Percentiles rank a stretch among this genome's conserved stretches.
Evolutionary conservation across 2,113 vertebrate genomes (phyloP).

Genomic region (Ictidomys tridecemlineatus): DNA sequence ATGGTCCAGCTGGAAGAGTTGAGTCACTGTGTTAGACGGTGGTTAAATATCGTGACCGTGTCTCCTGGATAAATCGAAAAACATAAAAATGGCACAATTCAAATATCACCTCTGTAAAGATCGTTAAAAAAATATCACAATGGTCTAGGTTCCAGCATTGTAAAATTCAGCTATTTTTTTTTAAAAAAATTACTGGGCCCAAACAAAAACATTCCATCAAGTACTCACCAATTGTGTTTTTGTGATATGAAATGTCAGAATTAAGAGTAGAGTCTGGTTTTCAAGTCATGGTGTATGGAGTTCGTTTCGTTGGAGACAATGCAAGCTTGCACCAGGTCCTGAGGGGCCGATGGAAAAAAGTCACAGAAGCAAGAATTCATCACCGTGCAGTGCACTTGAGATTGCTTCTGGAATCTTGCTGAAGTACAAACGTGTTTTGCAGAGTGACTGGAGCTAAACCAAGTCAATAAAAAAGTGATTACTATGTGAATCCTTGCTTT

Average conservation of each 20-base stretch:
- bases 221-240: not conserved
- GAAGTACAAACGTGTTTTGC: not conserved
- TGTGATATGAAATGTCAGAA: conserved; percentile 14
- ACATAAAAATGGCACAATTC: not conserved
- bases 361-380: not conserved
- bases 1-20: not conserved
- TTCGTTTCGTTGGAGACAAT: not conserved
- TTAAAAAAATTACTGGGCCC: not conserved
- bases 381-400: not conserved
- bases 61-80: not conserved
- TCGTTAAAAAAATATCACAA: conserved; percentile 11
- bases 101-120: not conserved
- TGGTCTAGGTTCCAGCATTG: not conserved
- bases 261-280: not conserved
- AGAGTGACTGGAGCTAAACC: not conserved
- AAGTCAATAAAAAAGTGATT: not conserved
- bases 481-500: not conserved
- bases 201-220: not conserved
- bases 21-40: not conserved
- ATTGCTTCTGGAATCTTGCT: not conserved
- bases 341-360: not conserved
- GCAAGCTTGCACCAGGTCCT: not conserved
- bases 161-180: conserved; percentile 27
- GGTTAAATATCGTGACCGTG: not conserved
- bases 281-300: not conserved